These are phyloP conservation scores for Lottia gigantea DNA, from an alignment of 2,888 invertebrate species.

Conservation along the genomic window DNA sequence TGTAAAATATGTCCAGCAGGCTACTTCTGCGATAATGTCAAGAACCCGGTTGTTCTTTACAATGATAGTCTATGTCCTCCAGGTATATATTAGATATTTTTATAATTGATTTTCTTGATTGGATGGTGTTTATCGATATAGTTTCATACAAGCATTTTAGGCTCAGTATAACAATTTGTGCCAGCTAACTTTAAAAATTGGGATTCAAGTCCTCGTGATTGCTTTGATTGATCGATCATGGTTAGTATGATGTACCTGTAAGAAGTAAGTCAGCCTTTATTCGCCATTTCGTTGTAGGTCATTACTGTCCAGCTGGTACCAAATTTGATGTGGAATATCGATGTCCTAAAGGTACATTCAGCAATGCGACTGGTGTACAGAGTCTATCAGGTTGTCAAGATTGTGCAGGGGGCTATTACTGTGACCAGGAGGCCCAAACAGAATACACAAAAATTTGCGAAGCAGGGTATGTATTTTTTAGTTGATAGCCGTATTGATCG, in stretches of 20 bases:
- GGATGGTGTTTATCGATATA: neutral
- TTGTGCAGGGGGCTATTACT: slow-evolving; percentile 65
- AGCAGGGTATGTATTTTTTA: slow-evolving; percentile 50
- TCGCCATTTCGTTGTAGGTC: slow-evolving; percentile 40
- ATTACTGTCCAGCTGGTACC: slow-evolving; percentile 63
- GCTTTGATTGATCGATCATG: too few species aligned
- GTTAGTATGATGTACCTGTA: too few species aligned
- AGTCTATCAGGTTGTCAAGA: slow-evolving; percentile 51
- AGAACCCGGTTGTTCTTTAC: slow-evolving; percentile 58
- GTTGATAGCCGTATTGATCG: too few species aligned
- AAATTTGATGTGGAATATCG: slow-evolving; percentile 51
- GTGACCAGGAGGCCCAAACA: slow-evolving; percentile 57
- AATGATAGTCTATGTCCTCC: slow-evolving; percentile 56
- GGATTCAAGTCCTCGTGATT: too few species aligned
- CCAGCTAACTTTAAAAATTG: too few species aligned
- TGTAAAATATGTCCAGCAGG: slow-evolving; percentile 57
- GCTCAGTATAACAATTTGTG: too few species aligned
- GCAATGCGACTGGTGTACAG: slow-evolving; percentile 56
- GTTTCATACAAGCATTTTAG: too few species aligned
- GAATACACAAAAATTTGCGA: slow-evolving; percentile 53
- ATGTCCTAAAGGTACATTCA: slow-evolving; percentile 61
- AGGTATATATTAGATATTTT: slow-evolving; percentile 38
- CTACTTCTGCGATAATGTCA: slow-evolving; percentile 56
- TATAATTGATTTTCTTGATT: neutral
- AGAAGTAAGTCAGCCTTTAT: too few species aligned